Conservation (phyloP, 2,797 vertebrate genomes). For the Alosa sapidissima region DNA sequence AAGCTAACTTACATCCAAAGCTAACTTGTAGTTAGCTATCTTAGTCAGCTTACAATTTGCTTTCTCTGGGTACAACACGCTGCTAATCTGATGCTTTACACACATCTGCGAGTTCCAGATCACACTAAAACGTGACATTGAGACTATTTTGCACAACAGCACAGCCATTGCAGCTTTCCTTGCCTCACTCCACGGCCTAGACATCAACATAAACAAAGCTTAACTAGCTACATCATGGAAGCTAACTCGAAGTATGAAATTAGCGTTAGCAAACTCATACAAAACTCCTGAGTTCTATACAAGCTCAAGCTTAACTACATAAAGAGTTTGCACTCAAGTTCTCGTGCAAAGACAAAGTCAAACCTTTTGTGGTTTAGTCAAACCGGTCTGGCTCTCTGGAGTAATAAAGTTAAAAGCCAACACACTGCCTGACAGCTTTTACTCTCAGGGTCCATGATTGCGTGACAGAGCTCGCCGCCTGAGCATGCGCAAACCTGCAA, state of each 20-base stretch:
- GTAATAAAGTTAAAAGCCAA: background rate
- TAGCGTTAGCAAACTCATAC: background rate
- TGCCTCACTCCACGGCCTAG: background rate
- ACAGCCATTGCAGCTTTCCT: background rate
- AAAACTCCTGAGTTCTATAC: background rate
- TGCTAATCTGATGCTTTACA: background rate
- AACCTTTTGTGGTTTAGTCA: background rate
- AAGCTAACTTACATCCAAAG: background rate
- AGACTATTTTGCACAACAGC: background rate
- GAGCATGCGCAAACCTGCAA: conserved; percentile 11
- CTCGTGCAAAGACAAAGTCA: background rate
- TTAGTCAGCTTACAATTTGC: background rate
- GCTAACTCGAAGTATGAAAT: background rate
- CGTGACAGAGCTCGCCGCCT: background rate
- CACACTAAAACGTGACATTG: background rate
- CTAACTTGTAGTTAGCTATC: background rate
- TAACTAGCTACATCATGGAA: background rate
- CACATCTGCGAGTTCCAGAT: background rate
- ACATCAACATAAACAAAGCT: background rate
- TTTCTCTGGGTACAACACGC: background rate
- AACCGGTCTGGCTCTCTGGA: background rate
- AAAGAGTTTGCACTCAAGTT: background rate
- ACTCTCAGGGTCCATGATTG: background rate
- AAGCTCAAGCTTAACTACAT: background rate
- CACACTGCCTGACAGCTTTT: background rate